phyloP scores from a whole-genome alignment of 2,888 invertebrate genomes.

The Drosophila merina region DNA sequence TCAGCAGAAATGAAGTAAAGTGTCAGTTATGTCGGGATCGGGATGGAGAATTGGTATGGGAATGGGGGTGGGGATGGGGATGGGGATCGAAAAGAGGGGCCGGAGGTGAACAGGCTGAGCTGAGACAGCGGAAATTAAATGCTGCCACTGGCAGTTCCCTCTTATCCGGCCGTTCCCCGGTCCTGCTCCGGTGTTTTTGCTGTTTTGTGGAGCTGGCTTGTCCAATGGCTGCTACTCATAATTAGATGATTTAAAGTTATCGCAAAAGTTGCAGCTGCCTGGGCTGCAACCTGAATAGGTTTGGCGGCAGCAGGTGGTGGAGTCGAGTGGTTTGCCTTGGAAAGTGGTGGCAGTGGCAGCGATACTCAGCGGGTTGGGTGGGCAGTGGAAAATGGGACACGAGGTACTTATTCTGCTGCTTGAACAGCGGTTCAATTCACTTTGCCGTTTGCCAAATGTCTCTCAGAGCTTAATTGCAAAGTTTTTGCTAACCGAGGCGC shows the following conservation, averaged over 20 bases:
- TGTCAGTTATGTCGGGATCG: conserved; percentile 60
- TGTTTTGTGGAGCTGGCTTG: conserved; percentile 45
- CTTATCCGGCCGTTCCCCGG: conserved; percentile 8
- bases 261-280: conserved; percentile 70
- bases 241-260: conserved; percentile 82
- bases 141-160: conserved; percentile 51
- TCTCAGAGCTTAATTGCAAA: conserved; percentile 72
- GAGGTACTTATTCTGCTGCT: conserved; percentile 6
- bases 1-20: conserved; percentile 78
- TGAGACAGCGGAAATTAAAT: conserved; percentile 68
- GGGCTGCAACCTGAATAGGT: conserved; percentile 34
- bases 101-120: conserved; percentile 33
- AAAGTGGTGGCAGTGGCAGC: not conserved
- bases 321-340: not conserved
- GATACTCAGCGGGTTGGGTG: not conserved
- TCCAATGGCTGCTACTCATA: conserved; percentile 69
- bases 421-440: conserved; percentile 52
- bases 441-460: conserved; percentile 66
- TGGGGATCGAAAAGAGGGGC: conserved; percentile 8
- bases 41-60: conserved; percentile 5
- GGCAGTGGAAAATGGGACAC: not conserved
- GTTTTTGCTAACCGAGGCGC: conserved; percentile 48
- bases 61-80: not conserved
- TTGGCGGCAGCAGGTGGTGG: conserved; percentile 13
- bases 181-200: conserved; percentile 1